Base-by-base conservation (phyloP, 92 coral and sea anemone genomes). In the Epizoanthus rinbou region DNA sequence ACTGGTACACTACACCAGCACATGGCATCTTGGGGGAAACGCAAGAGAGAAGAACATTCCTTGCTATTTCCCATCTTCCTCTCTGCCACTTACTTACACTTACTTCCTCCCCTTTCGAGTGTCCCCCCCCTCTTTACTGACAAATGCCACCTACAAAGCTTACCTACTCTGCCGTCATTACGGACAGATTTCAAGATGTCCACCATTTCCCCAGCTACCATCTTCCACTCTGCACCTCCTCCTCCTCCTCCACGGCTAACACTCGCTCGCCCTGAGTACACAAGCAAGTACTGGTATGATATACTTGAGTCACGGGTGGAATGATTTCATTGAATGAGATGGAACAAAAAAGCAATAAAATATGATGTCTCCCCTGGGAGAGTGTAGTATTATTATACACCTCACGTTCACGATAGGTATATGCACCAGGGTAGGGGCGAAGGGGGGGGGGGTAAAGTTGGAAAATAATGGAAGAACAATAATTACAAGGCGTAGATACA, bases 201-300 rank as follows among this genome's bases (percentile, higher is more conserved):
- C 56, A 93, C 89, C 97, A 93, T 93, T 59, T 93, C 97, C 33
- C 94, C 90, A 0, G 97, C 94, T 41, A 93, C 97, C 64, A 93
- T 83, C 69, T 93, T 93, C 97, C 97, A 93, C 66, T 88, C 94
- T 24, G 90, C 91, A 3, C 88, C 88, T 41, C 31, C 31, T 0
- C 89, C 92, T 45, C 86, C 92, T 35, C 79, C 63, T 25, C 33
- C 86, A 16, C 92, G 92, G 21, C 75, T 69, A 58, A 83, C 22
- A 60, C 94, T 93, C 33, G 89, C 64, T 6, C 94, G 88, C 84
- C 97, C 97, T 93, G 88, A 37, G 9, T 9, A 64, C 57, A 35
- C 18, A 54, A 35, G 43, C n/a, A 54, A 57, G 19, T 4, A 57
- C 80, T 58, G 43, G 0, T 52, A 57, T 41, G 13, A 31, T 39